Evolutionary conservation across 2,113 vertebrate genomes (phyloP), one percentile per base, ranked within the genome.

Genomic region (Circaetus gallicus): DNA sequence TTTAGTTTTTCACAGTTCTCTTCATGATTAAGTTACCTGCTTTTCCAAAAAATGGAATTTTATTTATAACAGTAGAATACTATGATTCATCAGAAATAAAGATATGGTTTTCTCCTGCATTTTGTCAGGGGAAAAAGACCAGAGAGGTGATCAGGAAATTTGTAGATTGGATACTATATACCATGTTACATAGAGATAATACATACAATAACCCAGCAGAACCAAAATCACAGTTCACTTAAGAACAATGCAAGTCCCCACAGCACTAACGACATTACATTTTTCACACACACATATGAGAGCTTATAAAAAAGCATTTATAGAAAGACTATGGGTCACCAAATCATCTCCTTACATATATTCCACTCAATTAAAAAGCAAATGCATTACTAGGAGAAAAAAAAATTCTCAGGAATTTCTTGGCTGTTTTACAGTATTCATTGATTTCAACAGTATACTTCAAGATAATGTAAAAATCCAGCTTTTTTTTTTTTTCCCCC

Each of bases 351-450:
- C n/a, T 49, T 38, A 80, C 20, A 65, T n/a, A 70, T 2, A 70
- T 10, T 90, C 28, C n/a, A 80, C 82, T 80, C 78, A 87, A 87
- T 80, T 94, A 94, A 93, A 95, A 95, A 83, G 36, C 11, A 90
- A 80, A 82, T 43, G 10, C 32, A 95, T 15, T 59, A 49, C 3
- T n/a, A 76, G 22, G 10, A 62, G 10, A 49, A 83, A 42, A 22
- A 49, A 36, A 49, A 34, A 42, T 7, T 31, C 31, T 7, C 58
- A 70, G 58, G 45, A 85, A 59, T 86, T 90, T 78, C 45, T 86
- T 83, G 53, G 58, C 67, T 58, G 8, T 83, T 92, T 80, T 83
- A 77, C 32, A 36, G 10, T 13, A 56, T 50, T 76, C 9, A 88
- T 62, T 95, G 74, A 91, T 78, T 95, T 82, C 65, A 82, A 49